Base-by-base conservation (phyloP, 2,888 invertebrate genomes). In the Hemaris fuciformis region DNA sequence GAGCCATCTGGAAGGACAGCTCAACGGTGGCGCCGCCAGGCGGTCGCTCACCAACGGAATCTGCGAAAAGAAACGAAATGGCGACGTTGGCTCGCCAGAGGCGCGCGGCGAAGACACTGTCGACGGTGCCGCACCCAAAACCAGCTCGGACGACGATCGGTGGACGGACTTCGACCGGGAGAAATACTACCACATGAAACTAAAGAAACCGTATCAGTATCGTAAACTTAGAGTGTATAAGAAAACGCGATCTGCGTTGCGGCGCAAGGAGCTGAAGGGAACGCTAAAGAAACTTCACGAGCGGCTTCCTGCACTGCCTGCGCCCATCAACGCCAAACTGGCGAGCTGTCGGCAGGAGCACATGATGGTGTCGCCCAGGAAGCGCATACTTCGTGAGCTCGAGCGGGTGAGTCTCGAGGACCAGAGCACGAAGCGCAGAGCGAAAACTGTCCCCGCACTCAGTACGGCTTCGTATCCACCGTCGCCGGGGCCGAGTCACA, bases 371-470 rank as follows among this genome's bases (percentile, higher is more conserved):
- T 97, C 97, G 64, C 97, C 97, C 58, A 93, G 97, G 43, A 97
- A 97, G 82, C 94, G 97, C 72, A 96, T 97, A 85, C 90, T 97
- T 66, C 94, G 97, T 61, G 97, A 97, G 84, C 93, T 97, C 79
- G 97, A 97, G 81, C 94, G 95, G 76, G 96, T 96, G 6, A 95
- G 94, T 67, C 88, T 95, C 65, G 95, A 95, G 79, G 96, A 96
- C 75, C 94, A 94, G 72, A 94, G 94, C 45, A 93, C 87, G 59
- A 95, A 95, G 80, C 91, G 95, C 65, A 92, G 94, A 43, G 93
- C 94, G 42, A 88, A 88, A 74, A 86, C 89, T 64, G 85, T 89
- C 74, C 85, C 89, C 60, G 84, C 91, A 72, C 80, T 89, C 73
- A 82, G 91, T 81, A 84, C 89, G 64, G 83, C 88, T 62, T 79